Evolutionary conservation across 2,888 invertebrate species (phyloP).

Genomic region (Orthosia cruda): DNA sequence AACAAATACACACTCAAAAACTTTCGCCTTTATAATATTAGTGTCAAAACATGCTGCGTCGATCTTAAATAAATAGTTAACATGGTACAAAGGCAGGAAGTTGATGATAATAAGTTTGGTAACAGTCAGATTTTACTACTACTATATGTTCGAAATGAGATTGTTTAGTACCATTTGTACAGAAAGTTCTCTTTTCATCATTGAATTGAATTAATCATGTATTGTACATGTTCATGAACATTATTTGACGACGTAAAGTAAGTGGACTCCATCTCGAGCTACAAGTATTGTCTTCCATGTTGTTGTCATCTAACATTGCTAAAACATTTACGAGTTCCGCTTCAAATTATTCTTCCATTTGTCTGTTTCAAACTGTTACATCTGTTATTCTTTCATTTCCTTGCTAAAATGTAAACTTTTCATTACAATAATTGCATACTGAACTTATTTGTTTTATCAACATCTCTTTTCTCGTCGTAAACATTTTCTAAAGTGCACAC

Average conservation of each 20-base stretch:
- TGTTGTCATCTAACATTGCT: not conserved
- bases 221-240: not conserved
- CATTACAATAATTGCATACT: slow-evolving; percentile 15
- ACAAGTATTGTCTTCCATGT: not conserved
- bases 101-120: no score
- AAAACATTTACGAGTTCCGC: not conserved
- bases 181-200: no score
- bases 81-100: no score
- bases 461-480: not conserved
- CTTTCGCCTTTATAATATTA: no score
- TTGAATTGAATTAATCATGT: not conserved
- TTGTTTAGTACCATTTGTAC: no score
- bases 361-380: not conserved
- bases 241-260: not conserved
- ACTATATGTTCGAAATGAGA: not conserved
- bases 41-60: no score
- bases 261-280: not conserved
- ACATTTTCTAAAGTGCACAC: slow-evolving; percentile 8
- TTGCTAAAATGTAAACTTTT: not conserved
- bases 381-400: slow-evolving; percentile 33
- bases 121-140: no score
- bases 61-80: no score
- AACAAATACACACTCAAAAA: no score
- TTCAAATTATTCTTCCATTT: not conserved
- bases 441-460: slow-evolving; percentile 5